Evolutionary conservation across 2,888 invertebrate species (phyloP), one percentile per base, ranked within the genome.

Genomic region (Thera obeliscata): DNA sequence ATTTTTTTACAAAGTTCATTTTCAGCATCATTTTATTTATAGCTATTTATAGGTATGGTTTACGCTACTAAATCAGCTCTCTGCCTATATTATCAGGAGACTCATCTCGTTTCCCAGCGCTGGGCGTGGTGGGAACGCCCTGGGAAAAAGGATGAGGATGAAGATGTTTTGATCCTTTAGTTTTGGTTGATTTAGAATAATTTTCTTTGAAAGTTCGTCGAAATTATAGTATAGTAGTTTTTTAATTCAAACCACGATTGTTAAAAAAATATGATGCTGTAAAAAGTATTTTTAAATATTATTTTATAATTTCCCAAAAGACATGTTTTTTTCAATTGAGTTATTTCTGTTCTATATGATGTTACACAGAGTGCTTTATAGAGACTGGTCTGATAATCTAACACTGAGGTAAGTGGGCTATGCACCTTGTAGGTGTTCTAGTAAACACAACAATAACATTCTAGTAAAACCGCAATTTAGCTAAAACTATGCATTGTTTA

Each of bases 61-160:
- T 50, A 5, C 66, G 67, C 58, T 60, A 67, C 81, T 82, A 78
- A 75, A 79, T 80, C 76, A 76, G 71, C 69, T 71, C 64, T 62
- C 48, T 22, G 33, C 54, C 12, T 59, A 64, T 75, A 74, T 22
- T 22, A 22, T 74, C 77, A 72, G 72, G 74, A 74, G 80, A 76
- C 69, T 79, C 78, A 79, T 80, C 82, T 77, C 77, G 81, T 79
- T 81, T 81, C 81, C 80, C 79, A 78, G 69, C 71, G 58, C 66
- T 79, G 84, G 89, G 88, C 86, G 88, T 82, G 69, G 70, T 80
- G 4, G 81, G 9, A 59, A 81, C 88, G 87, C 88, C 89, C 84
- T 68, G 70, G 68, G 78, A 78, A 79, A 81, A 83, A 84, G 66
- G 75, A 76, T 22, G 56, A 56, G 67, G 81, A 76, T 56, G 2